Evolutionary conservation across 2,888 invertebrate genomes (phyloP).

Genomic region (Ectobius pallidus): DNA sequence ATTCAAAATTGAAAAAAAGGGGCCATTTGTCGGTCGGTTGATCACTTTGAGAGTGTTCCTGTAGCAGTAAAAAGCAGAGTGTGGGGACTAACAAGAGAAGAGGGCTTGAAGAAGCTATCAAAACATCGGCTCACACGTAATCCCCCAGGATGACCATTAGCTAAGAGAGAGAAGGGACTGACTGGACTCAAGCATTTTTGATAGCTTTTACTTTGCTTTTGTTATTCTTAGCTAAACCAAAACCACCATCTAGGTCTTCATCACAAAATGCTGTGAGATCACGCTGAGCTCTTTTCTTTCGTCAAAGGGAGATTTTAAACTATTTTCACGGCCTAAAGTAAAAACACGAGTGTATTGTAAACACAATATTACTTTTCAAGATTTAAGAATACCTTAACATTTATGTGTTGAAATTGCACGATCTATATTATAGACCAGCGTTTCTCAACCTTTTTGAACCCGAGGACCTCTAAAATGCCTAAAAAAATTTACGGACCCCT

Average conservation of each 20-base stretch:
- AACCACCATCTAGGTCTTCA: slow-evolving; percentile 2
- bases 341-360: no score
- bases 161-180: slow-evolving; percentile 8
- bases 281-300: neutral
- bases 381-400: no score
- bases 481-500: no score
- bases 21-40: no score
- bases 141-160: slow-evolving; percentile 31
- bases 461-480: no score
- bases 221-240: slow-evolving; percentile 19
- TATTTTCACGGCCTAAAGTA: no score
- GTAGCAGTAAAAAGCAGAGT: slow-evolving; percentile 1
- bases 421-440: no score
- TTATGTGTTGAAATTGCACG: no score
- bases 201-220: slow-evolving; percentile 17
- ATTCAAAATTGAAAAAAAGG: no score
- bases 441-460: no score
- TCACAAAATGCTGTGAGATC: neutral
- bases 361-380: no score
- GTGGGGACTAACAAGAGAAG: neutral
- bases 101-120: slow-evolving; percentile 30
- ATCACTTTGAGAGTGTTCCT: neutral
- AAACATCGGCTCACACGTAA: slow-evolving; percentile 25
- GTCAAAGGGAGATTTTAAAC: no score
- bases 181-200: neutral